These are phyloP conservation scores for Nibea albiflora DNA, from an alignment of 2,113 vertebrate genomes.

Conservation along the genomic window DNA sequence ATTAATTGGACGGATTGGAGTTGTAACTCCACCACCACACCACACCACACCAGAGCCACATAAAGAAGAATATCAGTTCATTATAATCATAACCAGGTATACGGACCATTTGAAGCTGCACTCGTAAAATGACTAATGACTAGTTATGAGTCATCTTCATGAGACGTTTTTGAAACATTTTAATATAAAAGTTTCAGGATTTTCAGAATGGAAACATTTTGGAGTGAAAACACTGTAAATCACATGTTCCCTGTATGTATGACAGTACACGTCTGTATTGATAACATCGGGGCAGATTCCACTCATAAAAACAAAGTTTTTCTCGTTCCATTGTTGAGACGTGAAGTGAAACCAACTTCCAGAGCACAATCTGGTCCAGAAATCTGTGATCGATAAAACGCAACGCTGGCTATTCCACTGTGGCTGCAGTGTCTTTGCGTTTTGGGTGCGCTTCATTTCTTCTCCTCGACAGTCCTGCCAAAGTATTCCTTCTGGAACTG, in stretches of 20 bases:
- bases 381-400: not conserved
- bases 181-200: not conserved
- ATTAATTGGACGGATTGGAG: not conserved
- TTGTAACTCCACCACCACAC: too few relatives aligned
- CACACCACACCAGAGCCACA: not conserved
- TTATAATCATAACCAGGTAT: not conserved
- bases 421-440: not conserved
- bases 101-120: not conserved
- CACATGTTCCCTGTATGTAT: not conserved
- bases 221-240: not conserved
- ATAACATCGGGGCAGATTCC: not conserved
- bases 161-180: not conserved
- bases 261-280: not conserved
- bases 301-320: not conserved
- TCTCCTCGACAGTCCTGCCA: constrained; percentile 73
- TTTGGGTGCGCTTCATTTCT: constrained; percentile 19
- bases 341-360: not conserved
- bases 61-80: not conserved
- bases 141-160: not conserved
- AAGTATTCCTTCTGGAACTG: constrained; percentile 86
- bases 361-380: not conserved
- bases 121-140: not conserved
- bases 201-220: not conserved
- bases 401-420: not conserved
- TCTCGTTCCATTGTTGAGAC: not conserved